Conservation (phyloP, 2,113 vertebrate species). For the Ranitomeya imitator region DNA sequence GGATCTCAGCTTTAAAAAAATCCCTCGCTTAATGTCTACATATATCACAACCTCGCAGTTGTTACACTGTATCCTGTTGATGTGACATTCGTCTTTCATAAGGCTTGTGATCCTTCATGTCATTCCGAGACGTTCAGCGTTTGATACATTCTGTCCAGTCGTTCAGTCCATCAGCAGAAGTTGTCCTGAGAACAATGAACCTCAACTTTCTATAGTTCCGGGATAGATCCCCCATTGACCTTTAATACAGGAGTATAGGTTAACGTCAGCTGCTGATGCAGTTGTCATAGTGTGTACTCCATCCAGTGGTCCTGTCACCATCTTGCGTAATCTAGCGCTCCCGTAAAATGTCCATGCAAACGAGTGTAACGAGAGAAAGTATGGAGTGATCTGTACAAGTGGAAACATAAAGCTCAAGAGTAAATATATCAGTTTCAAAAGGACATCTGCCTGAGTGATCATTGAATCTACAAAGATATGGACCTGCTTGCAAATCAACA, state of each 20-base stretch:
- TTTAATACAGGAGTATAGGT: neutral
- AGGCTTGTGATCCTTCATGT: too few species aligned
- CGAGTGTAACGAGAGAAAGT: slow-evolving; percentile 17
- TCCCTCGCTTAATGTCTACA: too few species aligned
- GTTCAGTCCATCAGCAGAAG: neutral
- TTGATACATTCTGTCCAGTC: neutral
- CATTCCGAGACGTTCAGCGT: neutral
- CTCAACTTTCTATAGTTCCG: neutral
- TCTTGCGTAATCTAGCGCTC: neutral
- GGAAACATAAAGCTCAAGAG: slow-evolving; percentile 16
- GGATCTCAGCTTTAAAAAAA: too few species aligned
- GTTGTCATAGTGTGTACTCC: neutral
- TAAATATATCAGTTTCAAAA: slow-evolving; percentile 36
- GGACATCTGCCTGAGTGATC: slow-evolving; percentile 44
- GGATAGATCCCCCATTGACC: neutral
- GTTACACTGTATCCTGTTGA: neutral
- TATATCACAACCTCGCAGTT: neutral
- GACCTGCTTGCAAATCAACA: neutral
- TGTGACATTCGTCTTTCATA: neutral
- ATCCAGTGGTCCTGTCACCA: neutral
- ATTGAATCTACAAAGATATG: neutral
- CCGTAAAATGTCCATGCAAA: slow-evolving; percentile 4
- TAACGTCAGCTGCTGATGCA: neutral
- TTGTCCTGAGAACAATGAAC: neutral
- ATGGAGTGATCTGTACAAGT: neutral